Percentiles rank a stretch among this genome's conserved stretches.
Evolutionary conservation across 1,140 invertebrate species (phyloP).

Genomic region (Dolichoris vasculosae): DNA sequence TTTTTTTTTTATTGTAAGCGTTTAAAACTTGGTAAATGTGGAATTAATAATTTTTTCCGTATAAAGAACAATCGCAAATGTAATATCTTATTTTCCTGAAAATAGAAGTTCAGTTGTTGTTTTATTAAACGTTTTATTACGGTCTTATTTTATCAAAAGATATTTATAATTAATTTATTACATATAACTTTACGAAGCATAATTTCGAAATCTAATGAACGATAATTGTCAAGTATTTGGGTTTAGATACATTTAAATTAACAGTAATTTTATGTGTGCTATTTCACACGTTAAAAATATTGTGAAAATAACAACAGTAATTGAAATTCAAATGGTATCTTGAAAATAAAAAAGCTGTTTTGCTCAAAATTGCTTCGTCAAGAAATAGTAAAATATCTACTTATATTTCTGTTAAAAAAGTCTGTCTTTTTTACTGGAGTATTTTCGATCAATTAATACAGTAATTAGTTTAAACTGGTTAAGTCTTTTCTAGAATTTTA

Average conservation of each 20-base stretch:
- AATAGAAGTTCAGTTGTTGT: neutral
- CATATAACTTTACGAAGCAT: neutral
- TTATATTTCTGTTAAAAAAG: neutral
- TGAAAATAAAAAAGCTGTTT: neutral
- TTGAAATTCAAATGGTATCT: too few species aligned
- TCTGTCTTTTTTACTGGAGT: neutral
- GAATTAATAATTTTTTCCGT: neutral
- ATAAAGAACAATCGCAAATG: neutral
- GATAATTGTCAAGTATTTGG: neutral
- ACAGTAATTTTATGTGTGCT: neutral
- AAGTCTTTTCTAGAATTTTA: neutral
- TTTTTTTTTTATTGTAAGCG: neutral
- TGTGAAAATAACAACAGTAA: too few species aligned
- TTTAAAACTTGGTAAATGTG: neutral
- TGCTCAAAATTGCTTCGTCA: neutral
- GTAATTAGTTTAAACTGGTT: neutral
- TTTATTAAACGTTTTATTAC: neutral
- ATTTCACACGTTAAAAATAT: too few species aligned
- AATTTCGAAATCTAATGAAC: neutral
- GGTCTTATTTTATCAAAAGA: neutral
- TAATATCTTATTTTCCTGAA: neutral
- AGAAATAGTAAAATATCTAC: neutral
- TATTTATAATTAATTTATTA: neutral
- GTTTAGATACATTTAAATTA: neutral
- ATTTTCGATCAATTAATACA: neutral